Percentiles rank a stretch among this genome's conserved stretches.
Conservation (phyloP, 2,888 invertebrate species). For the Pediacus dermestoides region DNA sequence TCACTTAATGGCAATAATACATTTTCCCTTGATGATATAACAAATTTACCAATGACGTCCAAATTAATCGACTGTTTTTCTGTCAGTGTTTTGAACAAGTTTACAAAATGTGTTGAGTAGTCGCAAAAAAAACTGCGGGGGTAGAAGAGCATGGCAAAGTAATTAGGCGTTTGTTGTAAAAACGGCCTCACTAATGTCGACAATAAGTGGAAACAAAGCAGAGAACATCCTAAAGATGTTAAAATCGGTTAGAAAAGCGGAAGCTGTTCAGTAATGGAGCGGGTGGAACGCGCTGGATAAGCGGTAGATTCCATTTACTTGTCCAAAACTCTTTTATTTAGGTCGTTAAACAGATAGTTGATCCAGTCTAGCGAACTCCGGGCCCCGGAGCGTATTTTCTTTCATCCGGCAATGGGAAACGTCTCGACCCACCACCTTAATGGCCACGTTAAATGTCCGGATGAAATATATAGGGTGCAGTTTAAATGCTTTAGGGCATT, state of each 20-base stretch:
- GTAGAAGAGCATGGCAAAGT: no score
- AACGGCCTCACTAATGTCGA: conserved; percentile 16
- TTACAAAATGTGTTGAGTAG: no score
- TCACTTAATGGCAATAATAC: conserved; percentile 24
- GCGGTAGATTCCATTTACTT: conserved; percentile 49
- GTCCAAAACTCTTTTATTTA: conserved; percentile 50
- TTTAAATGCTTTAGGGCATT: no score
- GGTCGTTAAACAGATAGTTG: conserved; percentile 48
- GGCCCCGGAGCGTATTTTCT: conserved; percentile 23
- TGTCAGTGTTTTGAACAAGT: no score
- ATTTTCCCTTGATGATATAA: no score
- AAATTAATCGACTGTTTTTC: no score
- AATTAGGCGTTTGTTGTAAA: no score
- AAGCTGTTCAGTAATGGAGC: conserved; percentile 39
- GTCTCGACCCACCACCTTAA: conserved; percentile 9
- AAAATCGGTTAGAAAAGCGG: conserved; percentile 42
- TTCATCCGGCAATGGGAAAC: conserved; percentile 24
- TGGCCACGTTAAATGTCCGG: conserved; percentile 25
- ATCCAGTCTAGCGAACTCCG: conserved; percentile 33
- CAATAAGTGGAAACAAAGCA: conserved; percentile 36
- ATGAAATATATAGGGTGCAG: no score
- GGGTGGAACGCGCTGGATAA: conserved; percentile 39
- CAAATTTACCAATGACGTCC: no score
- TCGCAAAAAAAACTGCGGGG: no score
- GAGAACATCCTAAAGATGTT: conserved; percentile 44